Evolutionary conservation across 2,113 vertebrate species (phyloP), one percentile per base, ranked within the genome.

Genomic region (Sceloporus undulatus): DNA sequence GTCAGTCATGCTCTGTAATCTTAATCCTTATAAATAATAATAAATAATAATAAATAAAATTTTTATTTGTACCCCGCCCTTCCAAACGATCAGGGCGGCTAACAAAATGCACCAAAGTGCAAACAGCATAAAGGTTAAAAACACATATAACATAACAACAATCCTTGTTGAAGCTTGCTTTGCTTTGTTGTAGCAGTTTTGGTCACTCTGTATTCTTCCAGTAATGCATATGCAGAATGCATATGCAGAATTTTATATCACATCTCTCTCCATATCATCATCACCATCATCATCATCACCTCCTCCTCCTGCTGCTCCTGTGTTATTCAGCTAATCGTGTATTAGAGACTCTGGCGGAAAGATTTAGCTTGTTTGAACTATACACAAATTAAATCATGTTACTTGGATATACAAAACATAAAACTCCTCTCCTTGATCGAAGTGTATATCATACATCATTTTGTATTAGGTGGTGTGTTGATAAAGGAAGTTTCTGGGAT

Each of bases 191-290:
- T 40, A 18, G 34, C 34, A 75, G 75, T 71, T 84, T 16, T 92
- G 73, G 91, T 94, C 54, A 29, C 75, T 84, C 14, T n/a, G 91
- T 94, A 4, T 92, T 91, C 56, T 74, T 92, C 92, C 90, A 77
- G 84, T 90, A 91, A 91, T 88, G 2, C 19, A 65, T 21, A 21
- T 81, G 3, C n/a, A 62, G 14, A 62, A 62, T 62, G 13, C 13
- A 48, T 48, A 48, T 48, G 48, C 7, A 48, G 48, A 48, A 48
- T 62, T 4, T 62, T 1, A 18, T 62, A 62, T 62, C 59, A 16
- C 59, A 62, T 79, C 10, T 5, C 48, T 70, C 93, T 7, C 48
- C 48, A 48, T 48, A 48, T 48, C 48, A 48, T 48, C 48, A 48
- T 48, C 48, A 48, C 7, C 48, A 48, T 5, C 48, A 48, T 7